A percentile compares a stretch with the other conserved stretches of the same genome.
phyloP scores from a whole-genome alignment of 2,797 vertebrate genomes.

The Myotis pilosus region DNA sequence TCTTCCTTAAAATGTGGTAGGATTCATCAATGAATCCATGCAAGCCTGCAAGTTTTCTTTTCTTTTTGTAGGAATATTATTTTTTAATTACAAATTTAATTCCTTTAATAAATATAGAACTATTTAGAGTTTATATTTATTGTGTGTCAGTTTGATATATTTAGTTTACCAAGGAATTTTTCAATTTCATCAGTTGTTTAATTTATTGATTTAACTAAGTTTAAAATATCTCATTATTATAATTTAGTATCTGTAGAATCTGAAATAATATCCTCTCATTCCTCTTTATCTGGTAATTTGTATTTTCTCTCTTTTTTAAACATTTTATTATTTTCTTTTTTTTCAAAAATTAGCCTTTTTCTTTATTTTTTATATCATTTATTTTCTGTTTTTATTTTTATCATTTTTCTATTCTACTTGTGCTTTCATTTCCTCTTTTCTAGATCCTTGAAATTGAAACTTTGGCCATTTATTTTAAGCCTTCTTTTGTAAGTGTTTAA shows the following conservation, averaged over 20 bases:
- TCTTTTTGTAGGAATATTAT: not conserved
- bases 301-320: not conserved
- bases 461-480: not conserved
- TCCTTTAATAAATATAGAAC: not conserved
- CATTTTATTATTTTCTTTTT: not conserved
- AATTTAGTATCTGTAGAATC: not conserved
- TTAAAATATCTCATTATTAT: not conserved
- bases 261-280: not conserved
- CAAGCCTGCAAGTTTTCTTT: not conserved
- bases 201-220: not conserved
- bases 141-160: not conserved
- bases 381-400: not conserved
- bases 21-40: not conserved
- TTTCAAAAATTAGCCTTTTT: not conserved
- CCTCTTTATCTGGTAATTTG: not conserved
- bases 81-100: not conserved
- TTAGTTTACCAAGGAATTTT: not conserved
- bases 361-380: not conserved
- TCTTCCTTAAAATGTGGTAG: not conserved
- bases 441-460: not conserved
- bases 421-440: not conserved
- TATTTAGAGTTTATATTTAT: slow-evolving; percentile 3
- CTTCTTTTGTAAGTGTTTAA: not conserved
- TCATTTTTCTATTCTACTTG: not conserved
- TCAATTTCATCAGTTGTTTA: not conserved